These are phyloP conservation scores for Sebastes ruberrimus DNA, from an alignment of 2,797 vertebrate species.

Conservation along the genomic window DNA sequence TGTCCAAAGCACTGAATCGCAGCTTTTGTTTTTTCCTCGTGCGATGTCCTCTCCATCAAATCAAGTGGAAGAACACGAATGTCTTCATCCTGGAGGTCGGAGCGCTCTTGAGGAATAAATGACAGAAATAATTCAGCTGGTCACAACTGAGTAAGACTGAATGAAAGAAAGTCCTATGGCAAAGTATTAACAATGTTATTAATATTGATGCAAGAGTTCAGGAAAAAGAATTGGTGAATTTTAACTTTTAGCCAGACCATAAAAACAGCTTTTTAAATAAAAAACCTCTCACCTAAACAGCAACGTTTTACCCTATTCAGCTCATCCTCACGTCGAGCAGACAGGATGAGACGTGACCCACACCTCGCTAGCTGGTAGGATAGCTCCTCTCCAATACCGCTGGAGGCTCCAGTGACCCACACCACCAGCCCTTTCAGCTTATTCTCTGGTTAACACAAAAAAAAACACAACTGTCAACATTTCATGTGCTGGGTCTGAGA, in stretches of 20 bases:
- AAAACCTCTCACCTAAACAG: slow-evolving; percentile 86
- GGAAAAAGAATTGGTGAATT: background rate
- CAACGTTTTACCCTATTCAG: slow-evolving; percentile 87
- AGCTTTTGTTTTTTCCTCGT: slow-evolving; percentile 83
- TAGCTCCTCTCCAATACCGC: slow-evolving; percentile 95
- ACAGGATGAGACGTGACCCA: slow-evolving; percentile 88
- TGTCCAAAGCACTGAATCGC: slow-evolving; percentile 89
- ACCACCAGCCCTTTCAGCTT: slow-evolving; percentile 88
- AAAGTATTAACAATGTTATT: background rate
- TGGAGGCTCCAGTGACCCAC: slow-evolving; percentile 96
- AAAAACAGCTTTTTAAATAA: background rate
- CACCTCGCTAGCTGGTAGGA: slow-evolving; percentile 89
- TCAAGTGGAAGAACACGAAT: slow-evolving; percentile 92
- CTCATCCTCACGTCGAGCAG: slow-evolving; percentile 89
- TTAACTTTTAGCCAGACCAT: background rate
- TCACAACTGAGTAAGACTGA: background rate
- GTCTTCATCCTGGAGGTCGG: slow-evolving; percentile 85
- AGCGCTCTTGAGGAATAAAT: slow-evolving; percentile 79
- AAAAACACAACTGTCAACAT: background rate
- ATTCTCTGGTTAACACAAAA: slow-evolving; percentile 71
- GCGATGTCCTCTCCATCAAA: slow-evolving; percentile 85
- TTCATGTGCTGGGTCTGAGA: background rate
- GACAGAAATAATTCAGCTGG: background rate
- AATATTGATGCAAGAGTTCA: background rate
- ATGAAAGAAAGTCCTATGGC: background rate